Conservation (phyloP, 2,113 vertebrate genomes). For the Scophthalmus maximus region DNA sequence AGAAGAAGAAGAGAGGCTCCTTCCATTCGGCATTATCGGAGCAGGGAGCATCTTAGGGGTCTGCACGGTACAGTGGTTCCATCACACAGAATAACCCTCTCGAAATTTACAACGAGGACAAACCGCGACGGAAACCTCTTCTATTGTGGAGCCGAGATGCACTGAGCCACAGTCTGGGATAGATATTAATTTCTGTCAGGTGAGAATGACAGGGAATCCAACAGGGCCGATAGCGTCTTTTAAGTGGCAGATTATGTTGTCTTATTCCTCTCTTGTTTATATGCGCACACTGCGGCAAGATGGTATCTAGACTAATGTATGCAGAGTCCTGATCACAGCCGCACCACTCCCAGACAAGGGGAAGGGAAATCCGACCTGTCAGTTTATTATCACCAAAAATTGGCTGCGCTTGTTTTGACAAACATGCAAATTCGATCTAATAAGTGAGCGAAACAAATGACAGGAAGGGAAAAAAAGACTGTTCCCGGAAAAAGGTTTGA, state of each 20-base stretch:
- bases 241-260: constrained; percentile 56
- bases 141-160: constrained; percentile 27
- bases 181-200: constrained; percentile 46
- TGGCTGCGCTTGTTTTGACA: constrained; percentile 67
- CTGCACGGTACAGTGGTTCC: constrained; percentile 55
- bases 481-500: constrained; percentile 15
- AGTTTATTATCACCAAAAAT: constrained; percentile 60
- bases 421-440: constrained; percentile 69
- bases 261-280: constrained; percentile 58
- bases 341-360: constrained; percentile 43
- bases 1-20: constrained; percentile 17
- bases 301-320: constrained; percentile 71
- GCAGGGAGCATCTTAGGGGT: constrained; percentile 55
- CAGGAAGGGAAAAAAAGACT: constrained; percentile 24
- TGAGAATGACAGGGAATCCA: constrained; percentile 36
- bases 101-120: constrained; percentile 49
- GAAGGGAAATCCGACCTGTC: constrained; percentile 65
- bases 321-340: constrained; percentile 63
- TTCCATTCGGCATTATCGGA: constrained; percentile 20
- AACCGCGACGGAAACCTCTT: constrained; percentile 30
- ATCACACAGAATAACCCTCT: constrained; percentile 64
- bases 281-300: constrained; percentile 63
- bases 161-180: constrained; percentile 17
- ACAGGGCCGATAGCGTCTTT: constrained; percentile 43
- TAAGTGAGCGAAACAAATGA: constrained; percentile 59